Evolutionary conservation across 2,888 invertebrate genomes (phyloP), one percentile per base, ranked within the genome.

Genomic region (Tigriopus californicus): DNA sequence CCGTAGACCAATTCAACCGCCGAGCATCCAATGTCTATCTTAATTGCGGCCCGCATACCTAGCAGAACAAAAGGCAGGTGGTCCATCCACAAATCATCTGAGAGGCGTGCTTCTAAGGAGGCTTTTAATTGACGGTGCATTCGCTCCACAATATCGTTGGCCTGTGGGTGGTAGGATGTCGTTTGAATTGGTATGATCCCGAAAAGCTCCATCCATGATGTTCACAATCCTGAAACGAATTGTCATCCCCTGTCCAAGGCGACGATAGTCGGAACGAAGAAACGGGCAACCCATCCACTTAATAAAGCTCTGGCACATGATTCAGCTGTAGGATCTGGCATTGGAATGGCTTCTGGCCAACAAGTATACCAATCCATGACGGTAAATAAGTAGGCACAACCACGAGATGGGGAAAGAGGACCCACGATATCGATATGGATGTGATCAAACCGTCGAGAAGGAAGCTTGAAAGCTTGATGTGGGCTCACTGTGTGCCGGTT

Each of bases 41-140:
- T 65, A 1, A 40, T 57, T 1, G 61, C 40, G 1, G 61, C 42
- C 10, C 58, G 13, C 15, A 61, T 48, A 0, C 66, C 66, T 0
- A 67, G 63, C 1, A 66, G 55, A 2, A 65, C 62, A 18, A 61
- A 61, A 1, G 65, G 63, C 4, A 66, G 61, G 4, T 55, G 59
- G 11, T 61, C n/a, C 13, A 44, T 20, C 66, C 66, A 67, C 3
- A 10, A 18, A 5, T 15, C 20, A 0, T 64, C 24, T 1, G 49
- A 41, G 33, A 33, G 33, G 8, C 33, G 33, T 33, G 33, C 33
- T 33, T 33, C 8, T 20, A 15, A 15, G n/a, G 49, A 40, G 1
- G 64, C 49, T 54, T 67, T 68, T 0, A 66, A 57, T 11, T 61
- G 61, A 3, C 66, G 62, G 48, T 67, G 67, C 60, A 64, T 64